Evolutionary conservation across 2,797 vertebrate genomes (phyloP).

Genomic region (Melanotaenia maccullochi): DNA sequence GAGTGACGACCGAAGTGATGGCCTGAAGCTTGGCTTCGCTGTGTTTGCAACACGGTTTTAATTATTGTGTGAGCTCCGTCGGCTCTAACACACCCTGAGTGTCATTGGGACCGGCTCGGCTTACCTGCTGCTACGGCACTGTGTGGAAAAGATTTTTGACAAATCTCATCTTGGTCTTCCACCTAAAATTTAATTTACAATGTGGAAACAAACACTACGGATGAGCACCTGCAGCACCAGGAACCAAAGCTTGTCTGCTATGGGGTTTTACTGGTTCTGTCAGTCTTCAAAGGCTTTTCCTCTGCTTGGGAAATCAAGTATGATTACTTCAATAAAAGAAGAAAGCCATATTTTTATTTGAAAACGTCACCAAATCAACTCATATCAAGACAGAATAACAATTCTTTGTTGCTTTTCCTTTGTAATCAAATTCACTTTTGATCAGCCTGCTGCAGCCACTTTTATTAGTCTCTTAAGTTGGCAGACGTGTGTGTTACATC

Average conservation of each 20-base stretch:
- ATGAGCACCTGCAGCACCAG: neutral
- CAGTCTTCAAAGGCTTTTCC: neutral
- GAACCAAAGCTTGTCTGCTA: neutral
- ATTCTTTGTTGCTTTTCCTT: neutral
- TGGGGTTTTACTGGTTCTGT: neutral
- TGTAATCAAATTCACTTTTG: neutral
- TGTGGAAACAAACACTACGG: neutral
- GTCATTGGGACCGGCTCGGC: slow-evolving; percentile 18
- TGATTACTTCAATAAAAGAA: neutral
- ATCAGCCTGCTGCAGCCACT: neutral
- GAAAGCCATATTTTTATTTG: neutral
- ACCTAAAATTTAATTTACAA: neutral
- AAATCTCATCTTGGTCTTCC: slow-evolving; percentile 16
- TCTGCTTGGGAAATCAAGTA: neutral
- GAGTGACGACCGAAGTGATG: neutral
- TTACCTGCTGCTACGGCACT: slow-evolving; percentile 33
- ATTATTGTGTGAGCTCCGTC: slow-evolving; percentile 47
- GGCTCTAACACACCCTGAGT: slow-evolving; percentile 30
- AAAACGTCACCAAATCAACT: neutral
- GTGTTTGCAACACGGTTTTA: slow-evolving; percentile 52
- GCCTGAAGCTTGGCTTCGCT: slow-evolving; percentile 28
- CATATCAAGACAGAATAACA: neutral
- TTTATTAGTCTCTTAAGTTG: neutral
- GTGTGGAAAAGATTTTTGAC: slow-evolving; percentile 22
- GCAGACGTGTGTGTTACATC: neutral